phyloP scores from a whole-genome alignment of 2,113 vertebrate species.

The Bucco capensis region DNA sequence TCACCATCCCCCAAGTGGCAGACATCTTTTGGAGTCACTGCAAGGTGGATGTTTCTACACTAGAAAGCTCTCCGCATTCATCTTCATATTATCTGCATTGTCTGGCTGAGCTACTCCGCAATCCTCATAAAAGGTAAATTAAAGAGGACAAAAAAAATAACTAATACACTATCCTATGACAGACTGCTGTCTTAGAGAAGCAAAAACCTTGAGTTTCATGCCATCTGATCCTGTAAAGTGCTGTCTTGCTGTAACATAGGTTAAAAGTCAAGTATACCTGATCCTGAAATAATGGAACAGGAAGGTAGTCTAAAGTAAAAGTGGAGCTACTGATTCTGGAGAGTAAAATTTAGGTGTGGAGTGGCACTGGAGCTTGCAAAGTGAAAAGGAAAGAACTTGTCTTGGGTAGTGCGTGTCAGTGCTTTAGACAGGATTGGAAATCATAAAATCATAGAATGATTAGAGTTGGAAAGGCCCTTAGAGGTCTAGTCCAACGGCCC shows the following conservation, averaged over 20 bases:
- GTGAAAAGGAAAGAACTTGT: background rate
- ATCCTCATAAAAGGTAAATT: constrained; percentile 76
- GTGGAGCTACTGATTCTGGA: background rate
- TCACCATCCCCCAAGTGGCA: constrained; percentile 75
- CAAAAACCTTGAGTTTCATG: background rate
- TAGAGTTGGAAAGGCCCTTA: no score
- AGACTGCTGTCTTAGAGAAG: background rate
- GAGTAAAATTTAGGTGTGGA: background rate
- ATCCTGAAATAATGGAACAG: background rate
- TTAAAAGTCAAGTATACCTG: background rate
- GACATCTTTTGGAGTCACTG: constrained; percentile 93
- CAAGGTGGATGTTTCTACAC: constrained; percentile 67
- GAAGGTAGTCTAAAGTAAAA: background rate
- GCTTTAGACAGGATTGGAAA: background rate
- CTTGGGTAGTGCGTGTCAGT: background rate
- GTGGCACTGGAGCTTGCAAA: background rate
- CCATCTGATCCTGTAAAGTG: background rate
- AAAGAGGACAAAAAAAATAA: background rate
- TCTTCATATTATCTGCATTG: constrained; percentile 78
- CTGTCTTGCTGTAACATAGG: background rate
- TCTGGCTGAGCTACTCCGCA: constrained; percentile 72
- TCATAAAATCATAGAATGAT: background rate
- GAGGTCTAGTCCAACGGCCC: no score
- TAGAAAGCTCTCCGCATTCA: constrained; percentile 52
- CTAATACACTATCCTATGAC: background rate